These are phyloP conservation scores for Neodiprion lecontei DNA, from an alignment of 1,140 invertebrate species.

Conservation along the genomic window DNA sequence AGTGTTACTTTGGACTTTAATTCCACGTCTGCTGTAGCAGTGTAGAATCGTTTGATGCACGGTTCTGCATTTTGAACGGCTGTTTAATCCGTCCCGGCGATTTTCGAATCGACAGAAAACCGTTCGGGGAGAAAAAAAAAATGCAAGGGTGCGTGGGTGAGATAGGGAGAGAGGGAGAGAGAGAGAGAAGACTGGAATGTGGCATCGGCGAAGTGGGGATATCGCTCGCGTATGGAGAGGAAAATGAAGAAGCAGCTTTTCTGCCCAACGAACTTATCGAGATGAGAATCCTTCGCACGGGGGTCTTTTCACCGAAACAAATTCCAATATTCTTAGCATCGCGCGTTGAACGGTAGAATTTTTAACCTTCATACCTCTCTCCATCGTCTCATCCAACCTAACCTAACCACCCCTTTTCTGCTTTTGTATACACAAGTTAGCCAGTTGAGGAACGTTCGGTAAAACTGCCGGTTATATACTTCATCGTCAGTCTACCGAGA, in stretches of 20 bases:
- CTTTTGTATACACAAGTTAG: background rate
- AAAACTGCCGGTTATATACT: background rate
- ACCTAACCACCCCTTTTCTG: background rate
- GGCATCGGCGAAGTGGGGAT: background rate
- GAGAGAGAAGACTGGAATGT: background rate
- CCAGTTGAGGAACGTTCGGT: background rate
- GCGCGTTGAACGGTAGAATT: background rate
- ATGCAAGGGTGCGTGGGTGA: too few species aligned
- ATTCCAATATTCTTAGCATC: background rate
- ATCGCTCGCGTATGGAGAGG: background rate
- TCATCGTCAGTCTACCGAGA: conserved; percentile 5
- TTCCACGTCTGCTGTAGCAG: too few species aligned
- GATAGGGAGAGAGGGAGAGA: background rate
- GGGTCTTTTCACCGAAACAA: background rate
- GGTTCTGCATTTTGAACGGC: too few species aligned
- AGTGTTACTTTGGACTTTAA: too few species aligned
- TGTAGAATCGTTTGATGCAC: too few species aligned
- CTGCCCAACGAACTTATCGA: background rate
- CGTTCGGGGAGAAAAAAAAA: too few species aligned
- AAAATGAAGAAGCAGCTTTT: conserved; percentile 1
- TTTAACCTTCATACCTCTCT: background rate
- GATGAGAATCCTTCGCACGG: background rate
- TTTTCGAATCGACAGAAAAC: too few species aligned
- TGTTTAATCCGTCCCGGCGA: too few species aligned
- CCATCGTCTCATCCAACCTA: background rate